phyloP scores from a whole-genome alignment of 2,888 invertebrate genomes.

The Dysmachus trigonus region DNA sequence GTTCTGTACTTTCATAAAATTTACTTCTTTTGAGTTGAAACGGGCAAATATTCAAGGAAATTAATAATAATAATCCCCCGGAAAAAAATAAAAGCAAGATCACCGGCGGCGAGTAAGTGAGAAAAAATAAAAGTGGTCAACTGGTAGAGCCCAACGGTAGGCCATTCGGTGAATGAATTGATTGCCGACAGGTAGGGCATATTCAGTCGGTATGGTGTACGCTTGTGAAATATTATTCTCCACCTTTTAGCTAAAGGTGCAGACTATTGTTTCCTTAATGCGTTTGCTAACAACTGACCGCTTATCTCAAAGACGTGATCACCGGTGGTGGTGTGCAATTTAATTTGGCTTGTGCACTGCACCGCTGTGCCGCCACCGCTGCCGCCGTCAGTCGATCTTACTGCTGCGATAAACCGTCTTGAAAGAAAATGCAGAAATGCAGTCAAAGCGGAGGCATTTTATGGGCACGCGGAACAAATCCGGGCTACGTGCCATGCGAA shows the following conservation, averaged over 20 bases:
- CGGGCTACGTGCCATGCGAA: background rate
- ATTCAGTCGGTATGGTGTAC: background rate
- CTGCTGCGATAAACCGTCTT: background rate
- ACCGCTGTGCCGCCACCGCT: too few species aligned
- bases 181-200: conserved; percentile 3
- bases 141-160: background rate
- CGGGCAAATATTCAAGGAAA: background rate
- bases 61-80: conserved; percentile 13
- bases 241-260: background rate
- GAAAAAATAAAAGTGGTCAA: background rate
- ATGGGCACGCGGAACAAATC: conserved; percentile 9
- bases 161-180: background rate
- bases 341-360: conserved; percentile 14
- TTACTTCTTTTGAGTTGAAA: background rate
- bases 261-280: conserved; percentile 13
- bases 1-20: background rate
- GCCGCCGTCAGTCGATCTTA: background rate
- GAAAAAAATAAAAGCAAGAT: background rate
- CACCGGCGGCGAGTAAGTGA: background rate
- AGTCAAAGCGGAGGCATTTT: background rate
- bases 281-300: conserved; percentile 29
- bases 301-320: conserved; percentile 26
- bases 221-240: conserved; percentile 6
- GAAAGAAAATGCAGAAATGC: background rate
- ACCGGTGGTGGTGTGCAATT: conserved; percentile 22